These are phyloP conservation scores for Galago senegalensis DNA, from an alignment of 2,797 vertebrate genomes.

Conservation along the genomic window DNA sequence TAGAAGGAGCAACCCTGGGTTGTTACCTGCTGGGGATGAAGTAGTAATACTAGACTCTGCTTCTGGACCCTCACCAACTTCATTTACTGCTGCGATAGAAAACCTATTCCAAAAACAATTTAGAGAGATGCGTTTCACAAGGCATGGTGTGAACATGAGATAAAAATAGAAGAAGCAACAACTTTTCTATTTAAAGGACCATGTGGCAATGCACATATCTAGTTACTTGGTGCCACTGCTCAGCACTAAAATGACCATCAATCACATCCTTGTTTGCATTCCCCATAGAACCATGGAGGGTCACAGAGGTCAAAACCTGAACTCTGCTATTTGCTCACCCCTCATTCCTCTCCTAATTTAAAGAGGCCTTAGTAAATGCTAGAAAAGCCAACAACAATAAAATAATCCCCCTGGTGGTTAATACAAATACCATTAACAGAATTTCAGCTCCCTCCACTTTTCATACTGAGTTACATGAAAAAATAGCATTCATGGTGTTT, in stretches of 20 bases:
- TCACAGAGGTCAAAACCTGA: constrained; percentile 70
- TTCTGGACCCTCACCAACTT: constrained; percentile 88
- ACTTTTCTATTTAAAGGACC: constrained; percentile 70
- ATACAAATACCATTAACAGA: constrained; percentile 56
- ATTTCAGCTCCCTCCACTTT: constrained; percentile 17
- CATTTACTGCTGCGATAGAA: constrained; percentile 90
- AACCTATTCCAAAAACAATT: constrained; percentile 86
- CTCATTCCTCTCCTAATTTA: constrained; percentile 43
- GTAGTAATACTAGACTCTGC: constrained; percentile 89
- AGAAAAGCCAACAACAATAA: constrained; percentile 71
- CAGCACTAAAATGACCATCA: constrained; percentile 61
- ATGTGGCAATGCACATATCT: constrained; percentile 30
- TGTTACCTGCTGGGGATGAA: constrained; percentile 85
- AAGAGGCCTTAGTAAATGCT: constrained; percentile 53
- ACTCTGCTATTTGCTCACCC: constrained; percentile 69
- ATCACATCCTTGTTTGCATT: constrained; percentile 79
- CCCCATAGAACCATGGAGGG: constrained; percentile 63
- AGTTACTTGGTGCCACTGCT: constrained; percentile 45
- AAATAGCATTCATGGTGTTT: neutral
- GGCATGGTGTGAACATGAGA: constrained; percentile 63
- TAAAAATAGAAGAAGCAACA: constrained; percentile 69
- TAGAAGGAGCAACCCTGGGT: neutral
- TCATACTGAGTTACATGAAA: constrained; percentile 36
- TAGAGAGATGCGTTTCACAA: constrained; percentile 67
- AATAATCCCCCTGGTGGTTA: constrained; percentile 54